Evolutionary conservation across 2,113 vertebrate genomes (phyloP).

Genomic region (Lathamus discolor): DNA sequence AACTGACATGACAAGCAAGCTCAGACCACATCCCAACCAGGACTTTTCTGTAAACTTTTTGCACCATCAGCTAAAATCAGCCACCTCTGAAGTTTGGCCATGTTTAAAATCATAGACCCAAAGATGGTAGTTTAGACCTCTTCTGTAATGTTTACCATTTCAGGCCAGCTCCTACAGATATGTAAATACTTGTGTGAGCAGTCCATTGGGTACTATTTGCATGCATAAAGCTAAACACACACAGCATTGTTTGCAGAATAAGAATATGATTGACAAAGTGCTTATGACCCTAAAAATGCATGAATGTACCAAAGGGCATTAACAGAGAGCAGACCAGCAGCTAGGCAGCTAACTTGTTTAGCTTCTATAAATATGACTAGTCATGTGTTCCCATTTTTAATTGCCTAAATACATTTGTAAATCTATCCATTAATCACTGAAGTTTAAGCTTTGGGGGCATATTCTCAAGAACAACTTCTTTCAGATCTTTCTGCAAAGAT

Average conservation of each 20-base stretch:
- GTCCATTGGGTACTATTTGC: not conserved
- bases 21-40: not conserved
- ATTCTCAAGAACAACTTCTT: constrained; percentile 47
- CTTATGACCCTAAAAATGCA: not conserved
- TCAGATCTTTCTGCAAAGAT: constrained; percentile 39
- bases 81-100: not conserved
- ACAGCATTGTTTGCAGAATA: not conserved
- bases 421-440: constrained; percentile 38
- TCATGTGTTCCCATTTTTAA: not conserved
- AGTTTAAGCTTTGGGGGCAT: constrained; percentile 49
- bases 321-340: not conserved
- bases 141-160: not conserved
- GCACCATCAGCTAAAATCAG: not conserved
- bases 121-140: not conserved
- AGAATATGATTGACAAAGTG: not conserved
- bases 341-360: not conserved
- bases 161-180: not conserved
- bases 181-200: not conserved
- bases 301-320: not conserved
- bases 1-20: not conserved
- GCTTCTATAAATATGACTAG: not conserved
- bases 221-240: not conserved
- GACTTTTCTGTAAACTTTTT: not conserved
- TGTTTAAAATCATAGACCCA: not conserved
- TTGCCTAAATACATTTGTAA: constrained; percentile 21